A percentile compares a stretch with the other conserved stretches of the same genome.
These are phyloP conservation scores for Lepilemur ruficaudatus DNA, from an alignment of 2,797 vertebrate species.

Conservation along the genomic window DNA sequence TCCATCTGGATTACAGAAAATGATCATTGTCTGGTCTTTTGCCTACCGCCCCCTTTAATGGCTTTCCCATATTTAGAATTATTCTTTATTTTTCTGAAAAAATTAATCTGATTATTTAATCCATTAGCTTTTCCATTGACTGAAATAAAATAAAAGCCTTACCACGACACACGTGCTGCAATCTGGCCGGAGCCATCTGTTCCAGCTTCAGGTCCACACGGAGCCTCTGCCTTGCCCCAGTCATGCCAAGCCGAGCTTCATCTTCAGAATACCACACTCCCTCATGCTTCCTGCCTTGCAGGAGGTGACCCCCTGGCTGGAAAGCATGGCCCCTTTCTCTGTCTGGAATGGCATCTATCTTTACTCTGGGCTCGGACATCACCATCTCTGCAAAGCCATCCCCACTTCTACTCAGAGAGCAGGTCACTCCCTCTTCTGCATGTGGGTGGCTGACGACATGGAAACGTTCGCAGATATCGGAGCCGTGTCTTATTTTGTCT, in stretches of 20 bases:
- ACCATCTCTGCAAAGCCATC: not conserved
- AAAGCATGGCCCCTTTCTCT: not conserved
- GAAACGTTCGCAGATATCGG: not conserved
- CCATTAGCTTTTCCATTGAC: not conserved
- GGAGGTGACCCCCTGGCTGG: no score
- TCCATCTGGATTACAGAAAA: no score
- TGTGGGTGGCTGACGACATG: accelerated
- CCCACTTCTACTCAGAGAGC: not conserved
- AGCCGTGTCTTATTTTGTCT: not conserved
- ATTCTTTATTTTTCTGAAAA: not conserved
- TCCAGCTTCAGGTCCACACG: not conserved
- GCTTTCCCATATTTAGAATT: not conserved
- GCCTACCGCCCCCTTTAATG: accelerated
- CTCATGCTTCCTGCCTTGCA: no score
- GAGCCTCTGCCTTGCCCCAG: no score
- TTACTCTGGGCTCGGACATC: not conserved
- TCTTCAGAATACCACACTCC: accelerated
- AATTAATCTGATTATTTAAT: not conserved
- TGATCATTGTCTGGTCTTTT: not conserved
- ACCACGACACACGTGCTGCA: accelerated
- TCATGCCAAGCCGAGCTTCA: not conserved
- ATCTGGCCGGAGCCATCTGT: not conserved
- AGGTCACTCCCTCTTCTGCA: not conserved
- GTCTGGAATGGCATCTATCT: not conserved
- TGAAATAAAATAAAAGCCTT: not conserved